phyloP scores from a whole-genome alignment of 2,888 invertebrate genomes.

The Scrobipalpa costella region DNA sequence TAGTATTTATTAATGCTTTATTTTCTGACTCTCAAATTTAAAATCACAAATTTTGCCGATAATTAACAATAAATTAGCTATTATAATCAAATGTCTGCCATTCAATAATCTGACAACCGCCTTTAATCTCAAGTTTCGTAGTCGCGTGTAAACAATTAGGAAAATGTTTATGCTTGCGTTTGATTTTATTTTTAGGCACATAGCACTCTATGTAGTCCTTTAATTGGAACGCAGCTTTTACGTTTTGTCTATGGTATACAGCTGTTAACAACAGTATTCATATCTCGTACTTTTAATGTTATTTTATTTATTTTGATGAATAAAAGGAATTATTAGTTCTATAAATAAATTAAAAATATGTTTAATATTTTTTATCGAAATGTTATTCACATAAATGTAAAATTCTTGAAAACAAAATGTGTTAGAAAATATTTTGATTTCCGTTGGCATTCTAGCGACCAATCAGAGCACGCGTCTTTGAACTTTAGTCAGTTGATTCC shows the following conservation, averaged over 20 bases:
- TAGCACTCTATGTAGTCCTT: neutral
- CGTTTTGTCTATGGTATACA: slow-evolving; percentile 13
- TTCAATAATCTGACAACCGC: no score
- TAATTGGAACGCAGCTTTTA: slow-evolving; percentile 10
- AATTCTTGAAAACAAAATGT: neutral
- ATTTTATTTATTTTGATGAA: neutral
- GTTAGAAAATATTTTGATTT: slow-evolving; percentile 21
- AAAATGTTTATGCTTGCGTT: no score
- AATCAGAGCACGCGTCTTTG: slow-evolving; percentile 22
- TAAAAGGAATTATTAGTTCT: neutral
- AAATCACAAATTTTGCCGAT: no score
- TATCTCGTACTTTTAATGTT: neutral
- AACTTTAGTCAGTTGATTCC: slow-evolving; percentile 13
- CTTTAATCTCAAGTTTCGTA: no score
- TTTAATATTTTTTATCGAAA: neutral
- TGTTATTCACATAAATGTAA: neutral
- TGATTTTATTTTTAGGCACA: neutral
- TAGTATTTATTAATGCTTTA: no score
- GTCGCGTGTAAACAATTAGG: no score
- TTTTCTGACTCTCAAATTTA: no score
- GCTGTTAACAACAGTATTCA: neutral
- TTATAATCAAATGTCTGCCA: no score
- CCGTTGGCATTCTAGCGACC: slow-evolving; percentile 28
- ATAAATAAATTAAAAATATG: neutral
- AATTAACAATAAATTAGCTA: no score